These are phyloP conservation scores for mouse (Mus musculus) DNA, from an alignment of 2,113 vertebrate genomes.

Conservation along the genomic window DNA sequence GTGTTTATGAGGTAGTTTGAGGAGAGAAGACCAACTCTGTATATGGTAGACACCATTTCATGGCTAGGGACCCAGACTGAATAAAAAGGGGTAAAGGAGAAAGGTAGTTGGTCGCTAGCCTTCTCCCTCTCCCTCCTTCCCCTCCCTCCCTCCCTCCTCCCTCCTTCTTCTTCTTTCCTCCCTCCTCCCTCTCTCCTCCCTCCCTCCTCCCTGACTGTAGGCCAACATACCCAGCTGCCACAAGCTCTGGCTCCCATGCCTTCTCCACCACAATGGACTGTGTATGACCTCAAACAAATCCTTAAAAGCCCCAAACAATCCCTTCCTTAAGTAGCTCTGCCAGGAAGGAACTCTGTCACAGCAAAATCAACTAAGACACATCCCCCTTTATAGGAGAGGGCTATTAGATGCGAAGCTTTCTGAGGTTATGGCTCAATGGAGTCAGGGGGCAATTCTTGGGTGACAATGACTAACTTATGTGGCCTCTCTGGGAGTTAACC, in stretches of 20 bases:
- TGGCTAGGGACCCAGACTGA: not conserved
- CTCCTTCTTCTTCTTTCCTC: rapidly evolving
- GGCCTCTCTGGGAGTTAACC: not conserved
- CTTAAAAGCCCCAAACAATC: not conserved
- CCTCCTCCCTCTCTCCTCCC: not conserved
- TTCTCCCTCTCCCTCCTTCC: not conserved
- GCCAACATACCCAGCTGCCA: not conserved
- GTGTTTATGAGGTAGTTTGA: not conserved
- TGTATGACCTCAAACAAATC: not conserved
- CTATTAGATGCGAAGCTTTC: not conserved
- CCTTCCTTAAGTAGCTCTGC: not conserved
- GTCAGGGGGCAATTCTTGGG: not conserved
- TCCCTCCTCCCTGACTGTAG: not conserved
- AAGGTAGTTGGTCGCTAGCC: not conserved
- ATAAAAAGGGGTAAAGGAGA: not conserved
- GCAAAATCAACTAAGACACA: not conserved
- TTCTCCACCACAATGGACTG: too few species aligned
- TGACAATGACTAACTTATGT: not conserved
- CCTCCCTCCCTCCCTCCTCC: not conserved
- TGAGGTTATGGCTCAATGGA: not conserved
- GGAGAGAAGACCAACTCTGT: not conserved
- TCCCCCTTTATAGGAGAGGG: not conserved
- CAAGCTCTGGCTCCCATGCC: not conserved
- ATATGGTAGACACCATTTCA: too few species aligned
- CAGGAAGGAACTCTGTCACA: not conserved